A percentile compares a stretch with the other conserved stretches of the same genome.
Conservation (phyloP, 2,888 invertebrate species). For the Platypus cylindrus region DNA sequence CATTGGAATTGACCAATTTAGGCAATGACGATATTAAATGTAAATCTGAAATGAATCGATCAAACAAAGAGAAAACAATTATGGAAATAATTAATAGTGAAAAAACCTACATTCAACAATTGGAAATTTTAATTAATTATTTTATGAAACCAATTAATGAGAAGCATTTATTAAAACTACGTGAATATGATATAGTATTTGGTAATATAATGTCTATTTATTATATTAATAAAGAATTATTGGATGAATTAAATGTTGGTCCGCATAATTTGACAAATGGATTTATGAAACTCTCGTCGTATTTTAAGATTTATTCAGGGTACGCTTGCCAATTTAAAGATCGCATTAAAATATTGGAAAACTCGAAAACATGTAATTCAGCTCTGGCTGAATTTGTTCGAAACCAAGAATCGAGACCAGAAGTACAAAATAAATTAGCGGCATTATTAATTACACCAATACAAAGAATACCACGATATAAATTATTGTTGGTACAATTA, state of each 20-base stretch:
- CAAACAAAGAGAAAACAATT: slow-evolving; percentile 40
- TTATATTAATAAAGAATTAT: slow-evolving; percentile 48
- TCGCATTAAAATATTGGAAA: slow-evolving; percentile 44
- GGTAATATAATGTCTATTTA: slow-evolving; percentile 52
- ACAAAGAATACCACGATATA: slow-evolving; percentile 66
- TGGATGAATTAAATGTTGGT: slow-evolving; percentile 43
- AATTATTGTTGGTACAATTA: slow-evolving; percentile 56
- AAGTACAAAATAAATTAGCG: slow-evolving; percentile 55
- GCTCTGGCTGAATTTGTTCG: slow-evolving; percentile 45
- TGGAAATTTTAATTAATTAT: slow-evolving; percentile 50
- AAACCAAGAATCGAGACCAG: slow-evolving; percentile 53
- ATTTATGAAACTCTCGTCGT: slow-evolving; percentile 60
- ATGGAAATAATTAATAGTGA: slow-evolving; percentile 59
- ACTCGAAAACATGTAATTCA: slow-evolving; percentile 39
- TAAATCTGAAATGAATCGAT: slow-evolving; percentile 29
- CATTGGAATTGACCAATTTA: no score
- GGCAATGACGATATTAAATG: slow-evolving; percentile 37
- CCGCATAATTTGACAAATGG: slow-evolving; percentile 48
- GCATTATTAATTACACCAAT: slow-evolving; percentile 65
- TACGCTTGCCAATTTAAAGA: slow-evolving; percentile 64
- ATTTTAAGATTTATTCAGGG: slow-evolving; percentile 63
- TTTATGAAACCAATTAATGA: slow-evolving; percentile 48
- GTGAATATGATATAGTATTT: slow-evolving; percentile 43
- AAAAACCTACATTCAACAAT: slow-evolving; percentile 52
- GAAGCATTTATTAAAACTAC: slow-evolving; percentile 37